phyloP scores from a whole-genome alignment of 2,888 invertebrate genomes.

The Saturnia japonica region DNA sequence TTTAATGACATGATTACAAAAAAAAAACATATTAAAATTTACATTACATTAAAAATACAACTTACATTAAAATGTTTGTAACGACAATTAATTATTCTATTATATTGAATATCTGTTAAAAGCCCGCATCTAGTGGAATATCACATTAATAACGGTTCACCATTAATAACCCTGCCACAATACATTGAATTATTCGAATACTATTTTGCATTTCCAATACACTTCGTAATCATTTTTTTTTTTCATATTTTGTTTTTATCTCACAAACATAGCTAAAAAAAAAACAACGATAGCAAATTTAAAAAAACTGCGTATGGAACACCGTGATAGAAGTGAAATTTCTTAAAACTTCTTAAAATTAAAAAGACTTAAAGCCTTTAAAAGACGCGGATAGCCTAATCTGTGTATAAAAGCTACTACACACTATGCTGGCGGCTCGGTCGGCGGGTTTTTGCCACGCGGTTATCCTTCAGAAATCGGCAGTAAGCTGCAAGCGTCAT shows the following conservation, averaged over 20 bases:
- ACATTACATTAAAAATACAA: slow-evolving; percentile 1
- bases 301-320: too few species aligned
- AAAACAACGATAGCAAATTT: too few species aligned
- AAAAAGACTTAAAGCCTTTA: too few species aligned
- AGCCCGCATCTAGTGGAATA: not conserved
- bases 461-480: too few species aligned
- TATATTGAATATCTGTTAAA: not conserved
- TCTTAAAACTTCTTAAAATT: too few species aligned
- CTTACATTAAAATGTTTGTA: not conserved
- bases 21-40: not conserved
- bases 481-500: too few species aligned
- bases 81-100: not conserved
- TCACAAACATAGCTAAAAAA: not conserved
- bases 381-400: too few species aligned
- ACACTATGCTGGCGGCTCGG: too few species aligned
- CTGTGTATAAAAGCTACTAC: too few species aligned
- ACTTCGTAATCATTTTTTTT: not conserved
- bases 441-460: too few species aligned
- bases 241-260: not conserved
- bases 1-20: not conserved
- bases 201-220: not conserved
- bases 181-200: not conserved
- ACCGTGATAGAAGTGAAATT: too few species aligned
- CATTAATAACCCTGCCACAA: not conserved
- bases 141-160: not conserved